A percentile compares a stretch with the other conserved stretches of the same genome.
phyloP scores from a whole-genome alignment of 1,140 invertebrate species.

The Ceratosolen fusciceps region DNA sequence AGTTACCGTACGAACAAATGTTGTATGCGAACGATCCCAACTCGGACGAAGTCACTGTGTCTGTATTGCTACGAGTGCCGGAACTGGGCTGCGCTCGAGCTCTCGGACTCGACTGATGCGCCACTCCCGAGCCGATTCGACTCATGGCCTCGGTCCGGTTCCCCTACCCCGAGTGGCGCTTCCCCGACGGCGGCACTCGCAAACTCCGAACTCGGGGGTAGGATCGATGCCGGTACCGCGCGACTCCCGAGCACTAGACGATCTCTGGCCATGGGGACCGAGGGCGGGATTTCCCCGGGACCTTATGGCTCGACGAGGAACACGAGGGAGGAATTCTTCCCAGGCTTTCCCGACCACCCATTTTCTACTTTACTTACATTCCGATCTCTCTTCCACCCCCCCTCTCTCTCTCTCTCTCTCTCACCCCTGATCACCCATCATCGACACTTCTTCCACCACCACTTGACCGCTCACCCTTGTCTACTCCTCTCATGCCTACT shows the following conservation, averaged over 20 bases:
- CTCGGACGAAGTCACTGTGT: background rate
- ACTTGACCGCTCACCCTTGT: too few species aligned
- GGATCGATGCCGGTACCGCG: background rate
- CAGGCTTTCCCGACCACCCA: too few species aligned
- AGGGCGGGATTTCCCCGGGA: constrained; percentile 1
- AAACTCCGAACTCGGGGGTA: background rate
- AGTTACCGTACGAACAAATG: background rate
- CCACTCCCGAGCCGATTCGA: background rate
- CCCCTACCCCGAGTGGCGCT: background rate
- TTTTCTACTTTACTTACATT: too few species aligned
- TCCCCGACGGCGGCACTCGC: background rate
- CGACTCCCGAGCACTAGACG: background rate
- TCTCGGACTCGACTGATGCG: background rate
- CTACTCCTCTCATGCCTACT: too few species aligned
- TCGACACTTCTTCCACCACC: too few species aligned
- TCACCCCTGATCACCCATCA: too few species aligned
- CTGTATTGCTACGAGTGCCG: background rate
- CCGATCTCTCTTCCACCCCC: too few species aligned
- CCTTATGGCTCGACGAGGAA: too few species aligned
- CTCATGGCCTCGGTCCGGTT: background rate
- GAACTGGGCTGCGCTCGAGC: background rate
- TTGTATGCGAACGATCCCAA: background rate
- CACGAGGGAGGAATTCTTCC: too few species aligned
- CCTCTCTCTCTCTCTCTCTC: too few species aligned
- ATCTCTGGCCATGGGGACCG: background rate